Evolutionary conservation across 2,888 invertebrate species (phyloP).

Genomic region (Caradrina kadenii): DNA sequence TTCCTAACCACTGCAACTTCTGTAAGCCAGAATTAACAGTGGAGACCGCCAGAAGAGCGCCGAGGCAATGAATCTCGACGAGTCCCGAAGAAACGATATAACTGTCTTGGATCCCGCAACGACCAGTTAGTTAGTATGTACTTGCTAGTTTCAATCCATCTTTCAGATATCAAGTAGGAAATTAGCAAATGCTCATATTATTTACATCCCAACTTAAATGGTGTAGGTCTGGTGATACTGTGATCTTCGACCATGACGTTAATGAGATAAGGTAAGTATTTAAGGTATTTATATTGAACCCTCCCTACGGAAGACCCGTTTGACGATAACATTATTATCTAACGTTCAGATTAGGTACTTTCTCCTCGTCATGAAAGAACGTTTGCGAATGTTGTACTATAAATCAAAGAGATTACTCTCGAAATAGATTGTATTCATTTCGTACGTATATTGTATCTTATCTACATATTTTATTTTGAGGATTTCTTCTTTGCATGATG

Average conservation of each 20-base stretch:
- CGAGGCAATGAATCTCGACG: no score
- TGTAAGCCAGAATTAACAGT: no score
- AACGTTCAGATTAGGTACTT: slow-evolving; percentile 37
- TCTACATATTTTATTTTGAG: slow-evolving; percentile 15
- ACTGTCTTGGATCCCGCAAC: no score
- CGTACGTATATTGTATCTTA: slow-evolving; percentile 10
- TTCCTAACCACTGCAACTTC: no score
- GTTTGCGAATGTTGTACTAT: slow-evolving; percentile 40
- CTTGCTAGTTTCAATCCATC: no score
- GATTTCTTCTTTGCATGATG: neutral
- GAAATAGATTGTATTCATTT: slow-evolving; percentile 43
- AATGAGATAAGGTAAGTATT: slow-evolving; percentile 27
- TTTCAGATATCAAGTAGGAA: no score
- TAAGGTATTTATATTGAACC: slow-evolving; percentile 27
- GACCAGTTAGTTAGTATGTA: no score
- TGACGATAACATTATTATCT: slow-evolving; percentile 43
- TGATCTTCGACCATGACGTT: neutral
- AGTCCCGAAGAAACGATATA: no score
- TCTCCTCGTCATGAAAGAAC: slow-evolving; percentile 30
- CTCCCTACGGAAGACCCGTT: slow-evolving; percentile 28
- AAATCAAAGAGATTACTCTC: slow-evolving; percentile 55
- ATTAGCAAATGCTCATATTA: no score
- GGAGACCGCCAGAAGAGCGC: no score
- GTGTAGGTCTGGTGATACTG: neutral
- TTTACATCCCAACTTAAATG: neutral